Base-by-base conservation (phyloP, 1,140 invertebrate genomes). In the Pseudoatta argentina region DNA sequence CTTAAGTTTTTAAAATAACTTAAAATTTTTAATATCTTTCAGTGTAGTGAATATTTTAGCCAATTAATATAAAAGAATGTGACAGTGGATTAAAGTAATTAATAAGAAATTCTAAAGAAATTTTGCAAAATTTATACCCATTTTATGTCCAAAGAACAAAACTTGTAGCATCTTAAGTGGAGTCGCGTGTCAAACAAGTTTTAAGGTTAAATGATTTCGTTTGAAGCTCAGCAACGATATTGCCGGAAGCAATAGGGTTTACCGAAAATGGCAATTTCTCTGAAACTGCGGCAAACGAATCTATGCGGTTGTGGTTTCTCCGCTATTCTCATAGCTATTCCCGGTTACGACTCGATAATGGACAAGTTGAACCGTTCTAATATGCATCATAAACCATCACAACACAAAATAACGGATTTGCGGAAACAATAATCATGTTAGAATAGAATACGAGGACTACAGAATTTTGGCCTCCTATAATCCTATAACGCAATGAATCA, bases 281-380 rank as follows among this genome's bases (percentile, higher is more conserved):
- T 55, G 39, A n/a, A 88, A 81, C 87, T 81, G 83, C n/a, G 24
- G 18, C 27, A 53, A 67, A 88, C 81, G 30, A 87, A 27, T 24
- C 18, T 18, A 16, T 73, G 76, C 59, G 76, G 78, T 90, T 85
- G 86, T 66, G 83, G 73, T 88, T 90, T 69, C 51, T 61, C 66
- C 51, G 51, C 21, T 21, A 48, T 61, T 75, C 69, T 18, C 72
- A 30, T 61, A 63, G 66, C 51, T 77, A 72, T 69, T 72, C 72
- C 51, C 55, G 1, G 30, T 63, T 83, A 81, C 77, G 77, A 79
- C 64, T 87, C 87, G 87, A 77, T 91, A 91, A 91, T 90, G 85
- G 89, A n/a, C 48, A 90, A 90, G 90, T 91, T 91, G 64, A 85
- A 87, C 39, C 53, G 30, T 21, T 27, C 55, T 55, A 16, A 30